Conservation (phyloP, 2,113 vertebrate genomes). For the Phodopus roborovskii region DNA sequence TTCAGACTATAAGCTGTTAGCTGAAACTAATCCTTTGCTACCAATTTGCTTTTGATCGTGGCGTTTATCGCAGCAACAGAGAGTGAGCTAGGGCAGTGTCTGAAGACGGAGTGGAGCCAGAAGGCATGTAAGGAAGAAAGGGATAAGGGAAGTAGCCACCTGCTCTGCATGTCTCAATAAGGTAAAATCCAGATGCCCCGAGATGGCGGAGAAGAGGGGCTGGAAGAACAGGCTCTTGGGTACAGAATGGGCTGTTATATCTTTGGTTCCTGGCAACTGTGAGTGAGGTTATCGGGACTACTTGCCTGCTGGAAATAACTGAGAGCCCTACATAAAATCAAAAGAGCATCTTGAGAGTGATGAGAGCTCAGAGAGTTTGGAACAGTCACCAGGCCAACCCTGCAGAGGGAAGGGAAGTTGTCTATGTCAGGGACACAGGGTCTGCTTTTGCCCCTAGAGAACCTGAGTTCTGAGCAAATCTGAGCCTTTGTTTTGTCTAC, state of each 20-base stretch:
- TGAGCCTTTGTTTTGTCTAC: constrained; percentile 48
- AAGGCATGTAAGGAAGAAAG: not conserved
- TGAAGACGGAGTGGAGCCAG: not conserved
- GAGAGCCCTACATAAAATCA: not conserved
- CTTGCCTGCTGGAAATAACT: not conserved
- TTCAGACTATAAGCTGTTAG: not conserved
- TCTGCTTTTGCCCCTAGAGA: not conserved
- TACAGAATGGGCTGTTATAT: not conserved
- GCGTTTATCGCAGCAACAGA: not conserved
- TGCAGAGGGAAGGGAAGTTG: constrained; percentile 1
- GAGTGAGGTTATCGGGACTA: not conserved
- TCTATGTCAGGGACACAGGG: not conserved
- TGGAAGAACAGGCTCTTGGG: not conserved
- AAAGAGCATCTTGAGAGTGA: not conserved
- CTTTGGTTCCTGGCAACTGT: not conserved
- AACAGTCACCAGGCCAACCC: not conserved
- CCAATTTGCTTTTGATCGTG: not conserved
- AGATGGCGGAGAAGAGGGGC: too few relatives aligned
- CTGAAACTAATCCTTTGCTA: not conserved
- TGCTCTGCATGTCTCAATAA: not conserved
- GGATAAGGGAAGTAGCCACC: too few relatives aligned
- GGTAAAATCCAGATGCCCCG: not conserved
- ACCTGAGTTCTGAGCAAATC: constrained; percentile 9
- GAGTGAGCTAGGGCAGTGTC: not conserved
- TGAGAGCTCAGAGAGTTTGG: not conserved